These are phyloP conservation scores for Stratiomys singularior DNA, from an alignment of 2,888 invertebrate genomes.

Conservation along the genomic window DNA sequence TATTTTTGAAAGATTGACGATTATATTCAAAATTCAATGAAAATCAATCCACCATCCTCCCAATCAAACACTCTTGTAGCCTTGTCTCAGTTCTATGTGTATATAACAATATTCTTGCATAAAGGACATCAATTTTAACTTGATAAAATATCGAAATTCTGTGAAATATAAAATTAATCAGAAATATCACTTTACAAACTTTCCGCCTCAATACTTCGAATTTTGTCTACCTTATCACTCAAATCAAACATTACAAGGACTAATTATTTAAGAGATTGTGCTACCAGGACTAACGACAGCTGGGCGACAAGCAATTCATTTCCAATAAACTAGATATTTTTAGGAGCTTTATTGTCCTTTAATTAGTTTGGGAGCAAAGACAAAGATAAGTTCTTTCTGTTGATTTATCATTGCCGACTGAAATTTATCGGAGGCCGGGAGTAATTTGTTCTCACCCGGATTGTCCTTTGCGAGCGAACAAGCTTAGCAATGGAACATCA, in stretches of 20 bases:
- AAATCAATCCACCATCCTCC: too few species aligned
- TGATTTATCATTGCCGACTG: slow-evolving; percentile 56
- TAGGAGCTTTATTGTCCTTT: slow-evolving; percentile 19
- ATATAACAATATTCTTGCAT: too few species aligned
- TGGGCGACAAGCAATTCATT: slow-evolving; percentile 38
- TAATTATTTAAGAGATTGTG: slow-evolving; percentile 46
- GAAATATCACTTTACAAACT: too few species aligned
- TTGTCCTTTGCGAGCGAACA: too few species aligned
- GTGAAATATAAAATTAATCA: too few species aligned
- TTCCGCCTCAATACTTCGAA: too few species aligned
- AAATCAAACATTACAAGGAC: slow-evolving; percentile 45
- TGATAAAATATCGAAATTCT: too few species aligned
- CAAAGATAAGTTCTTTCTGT: slow-evolving; percentile 55
- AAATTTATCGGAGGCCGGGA: slow-evolving; percentile 56
- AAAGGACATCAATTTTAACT: too few species aligned
- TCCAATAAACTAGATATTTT: slow-evolving; percentile 34
- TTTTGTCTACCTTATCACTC: slow-evolving; percentile 49
- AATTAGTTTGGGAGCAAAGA: slow-evolving; percentile 29
- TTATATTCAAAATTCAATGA: too few species aligned
- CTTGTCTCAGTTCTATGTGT: too few species aligned
- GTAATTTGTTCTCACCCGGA: slow-evolving; percentile 55
- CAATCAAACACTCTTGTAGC: too few species aligned
- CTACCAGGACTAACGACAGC: slow-evolving; percentile 1
- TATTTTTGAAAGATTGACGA: too few species aligned
- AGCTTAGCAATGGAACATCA: not conserved